These are phyloP conservation scores for Forpus xanthops DNA, from an alignment of 2,797 vertebrate species.

Conservation along the genomic window DNA sequence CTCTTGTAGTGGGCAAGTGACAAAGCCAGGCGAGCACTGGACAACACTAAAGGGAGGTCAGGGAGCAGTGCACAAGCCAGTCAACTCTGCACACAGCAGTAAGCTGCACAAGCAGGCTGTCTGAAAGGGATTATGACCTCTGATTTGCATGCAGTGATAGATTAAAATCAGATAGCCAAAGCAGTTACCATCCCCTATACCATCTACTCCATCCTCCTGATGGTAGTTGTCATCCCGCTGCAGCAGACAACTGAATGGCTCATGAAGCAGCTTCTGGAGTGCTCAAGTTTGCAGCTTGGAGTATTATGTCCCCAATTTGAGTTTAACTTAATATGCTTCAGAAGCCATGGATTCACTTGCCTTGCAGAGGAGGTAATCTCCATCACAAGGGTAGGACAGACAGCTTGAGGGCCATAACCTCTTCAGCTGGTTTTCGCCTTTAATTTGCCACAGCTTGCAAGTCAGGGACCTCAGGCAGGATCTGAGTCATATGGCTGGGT, in stretches of 20 bases:
- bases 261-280: slow-evolving; percentile 22
- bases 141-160: not conserved
- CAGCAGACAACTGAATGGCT: not conserved
- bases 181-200: not conserved
- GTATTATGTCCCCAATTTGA: not conserved
- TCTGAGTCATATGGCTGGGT: not conserved
- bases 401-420: slow-evolving; percentile 18
- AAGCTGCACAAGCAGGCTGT: not conserved
- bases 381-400: slow-evolving; percentile 12
- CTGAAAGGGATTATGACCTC: not conserved
- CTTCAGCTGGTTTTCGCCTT: slow-evolving; percentile 9
- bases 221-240: not conserved
- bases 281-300: not conserved
- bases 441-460: slow-evolving; percentile 31
- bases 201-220: not conserved
- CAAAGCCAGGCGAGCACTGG: not conserved
- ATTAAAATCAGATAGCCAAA: not conserved
- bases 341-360: not conserved
- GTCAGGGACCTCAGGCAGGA: not conserved
- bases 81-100: not conserved
- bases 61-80: not conserved
- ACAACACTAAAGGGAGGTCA: not conserved
- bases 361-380: slow-evolving; percentile 25
- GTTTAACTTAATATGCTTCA: not conserved
- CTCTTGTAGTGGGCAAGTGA: not conserved